Percentiles rank a stretch among this genome's conserved stretches.
phyloP scores from a whole-genome alignment of 2,797 vertebrate genomes.

The Sarcophilus harrisii region DNA sequence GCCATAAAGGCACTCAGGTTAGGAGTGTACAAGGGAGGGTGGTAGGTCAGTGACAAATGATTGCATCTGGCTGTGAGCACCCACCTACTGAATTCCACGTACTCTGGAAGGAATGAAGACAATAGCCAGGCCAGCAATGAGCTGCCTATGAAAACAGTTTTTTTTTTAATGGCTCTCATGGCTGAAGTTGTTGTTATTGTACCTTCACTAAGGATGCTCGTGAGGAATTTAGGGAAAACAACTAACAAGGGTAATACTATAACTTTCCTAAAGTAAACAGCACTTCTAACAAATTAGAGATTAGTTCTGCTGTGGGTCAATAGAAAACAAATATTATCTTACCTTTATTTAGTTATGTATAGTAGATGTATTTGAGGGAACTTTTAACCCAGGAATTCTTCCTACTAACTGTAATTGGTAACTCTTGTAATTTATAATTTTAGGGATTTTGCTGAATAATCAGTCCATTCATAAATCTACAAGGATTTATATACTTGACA shows the following conservation, averaged over 20 bases:
- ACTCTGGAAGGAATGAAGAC: slow-evolving; percentile 73
- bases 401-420: background rate
- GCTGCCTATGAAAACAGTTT: slow-evolving; percentile 19
- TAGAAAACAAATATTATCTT: background rate
- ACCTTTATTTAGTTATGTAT: background rate
- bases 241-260: background rate
- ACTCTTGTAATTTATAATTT: background rate
- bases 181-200: background rate
- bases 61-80: slow-evolving; percentile 63
- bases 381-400: background rate
- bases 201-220: slow-evolving; percentile 39
- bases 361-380: background rate
- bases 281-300: background rate
- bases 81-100: slow-evolving; percentile 61
- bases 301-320: background rate
- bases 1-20: slow-evolving; percentile 51
- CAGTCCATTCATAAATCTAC: background rate
- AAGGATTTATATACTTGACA: background rate
- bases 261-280: background rate
- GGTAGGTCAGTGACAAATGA: slow-evolving; percentile 66
- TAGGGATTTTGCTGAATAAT: background rate
- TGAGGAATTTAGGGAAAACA: background rate
- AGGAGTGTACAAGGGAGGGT: slow-evolving; percentile 56
- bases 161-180: slow-evolving; percentile 5
- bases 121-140: slow-evolving; percentile 40